Base-by-base conservation (phyloP, 1,140 invertebrate species). In the Cotesia glomerata region DNA sequence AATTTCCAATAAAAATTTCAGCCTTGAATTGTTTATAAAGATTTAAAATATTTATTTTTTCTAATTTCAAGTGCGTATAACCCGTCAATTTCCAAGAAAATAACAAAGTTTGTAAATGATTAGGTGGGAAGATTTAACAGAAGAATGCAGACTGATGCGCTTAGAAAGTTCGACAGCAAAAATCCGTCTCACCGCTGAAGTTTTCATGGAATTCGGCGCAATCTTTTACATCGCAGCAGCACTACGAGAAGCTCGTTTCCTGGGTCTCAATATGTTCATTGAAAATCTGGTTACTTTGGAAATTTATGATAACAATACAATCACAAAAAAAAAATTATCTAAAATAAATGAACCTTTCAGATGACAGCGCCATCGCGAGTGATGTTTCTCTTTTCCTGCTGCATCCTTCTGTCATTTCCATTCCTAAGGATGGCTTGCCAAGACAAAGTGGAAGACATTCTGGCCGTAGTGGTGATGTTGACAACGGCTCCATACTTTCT, bases 401-500 rank as follows among this genome's bases (percentile, higher is more conserved):
- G 95, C 51, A 88, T 98, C 69, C 93, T 97, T 85, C 86, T 96
- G 77, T 86, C 92, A 4, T 93, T 98, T 85, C 93, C 97, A 14
- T 92, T 93, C 59, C 84, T 98, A 18, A 88, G 97, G 69, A 86
- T 97, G 7, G 88, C 91, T n/a, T 99, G 97, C 84, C 87, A 91
- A 16, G 91, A 94, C 52, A 92, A 95, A 83, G 89, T 91, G 8
- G 97, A 99, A 84, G 97, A 99, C 81, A 91, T 95, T 71, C 88
- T 98, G 1, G 94, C 95, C 4, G 93, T 98, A 2, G 89, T 97
- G n/a, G 95, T 97, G 5, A 98, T 99, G 92, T 86, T 99, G 0
- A 95, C 95, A 2, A 98, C 97, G 16, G 95, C 97, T 5, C 96
- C 97, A 0, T 99, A 99, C 85, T 99, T 99, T 86, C 89, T 99